A percentile compares a stretch with the other conserved stretches of the same genome.
Evolutionary conservation across 2,888 invertebrate species (phyloP).

Genomic region (Drosophila robusta): DNA sequence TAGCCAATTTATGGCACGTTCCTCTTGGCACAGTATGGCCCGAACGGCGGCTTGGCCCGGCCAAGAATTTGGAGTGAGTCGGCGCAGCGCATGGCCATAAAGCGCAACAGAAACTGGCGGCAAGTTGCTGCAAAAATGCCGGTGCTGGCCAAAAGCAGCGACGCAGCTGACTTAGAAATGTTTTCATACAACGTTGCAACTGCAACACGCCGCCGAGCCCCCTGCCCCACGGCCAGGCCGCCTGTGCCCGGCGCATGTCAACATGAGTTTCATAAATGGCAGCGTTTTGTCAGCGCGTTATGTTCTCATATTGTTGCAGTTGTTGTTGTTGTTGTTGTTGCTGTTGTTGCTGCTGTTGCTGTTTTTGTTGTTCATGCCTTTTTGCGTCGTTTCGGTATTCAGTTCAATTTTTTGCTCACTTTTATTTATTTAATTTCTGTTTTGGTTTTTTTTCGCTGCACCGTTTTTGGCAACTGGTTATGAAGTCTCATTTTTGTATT

Average conservation of each 20-base stretch:
- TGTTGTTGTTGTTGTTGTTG: slow-evolving; percentile 41
- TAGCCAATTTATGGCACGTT: slow-evolving; percentile 85
- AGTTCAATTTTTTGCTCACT: slow-evolving; percentile 65
- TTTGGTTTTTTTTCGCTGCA: slow-evolving; percentile 33
- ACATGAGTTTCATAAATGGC: slow-evolving; percentile 79
- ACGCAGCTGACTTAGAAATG: slow-evolving; percentile 70
- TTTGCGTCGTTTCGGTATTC: slow-evolving; percentile 70
- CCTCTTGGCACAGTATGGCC: slow-evolving; percentile 51
- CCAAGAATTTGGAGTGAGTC: slow-evolving; percentile 80
- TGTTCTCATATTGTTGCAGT: slow-evolving; percentile 56
- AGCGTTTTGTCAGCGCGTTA: slow-evolving; percentile 73
- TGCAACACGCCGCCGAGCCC: slow-evolving; percentile 16
- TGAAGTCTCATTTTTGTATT: slow-evolving; percentile 78
- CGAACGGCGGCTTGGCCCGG: slow-evolving; percentile 6
- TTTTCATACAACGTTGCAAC: slow-evolving; percentile 78
- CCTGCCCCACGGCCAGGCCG: slow-evolving; percentile 25
- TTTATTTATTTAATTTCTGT: slow-evolving; percentile 56
- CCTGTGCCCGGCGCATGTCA: slow-evolving; percentile 76
- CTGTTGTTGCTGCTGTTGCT: slow-evolving; percentile 21
- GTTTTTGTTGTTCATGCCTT: slow-evolving; percentile 62
- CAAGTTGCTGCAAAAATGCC: slow-evolving; percentile 78
- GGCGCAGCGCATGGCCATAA: slow-evolving; percentile 76
- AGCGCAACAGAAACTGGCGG: slow-evolving; percentile 51
- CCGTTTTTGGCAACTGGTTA: slow-evolving; percentile 77
- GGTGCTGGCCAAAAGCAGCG: slow-evolving; percentile 73